Base-by-base conservation (phyloP, 2,113 vertebrate species). In the Oryzias curvinotus region DNA sequence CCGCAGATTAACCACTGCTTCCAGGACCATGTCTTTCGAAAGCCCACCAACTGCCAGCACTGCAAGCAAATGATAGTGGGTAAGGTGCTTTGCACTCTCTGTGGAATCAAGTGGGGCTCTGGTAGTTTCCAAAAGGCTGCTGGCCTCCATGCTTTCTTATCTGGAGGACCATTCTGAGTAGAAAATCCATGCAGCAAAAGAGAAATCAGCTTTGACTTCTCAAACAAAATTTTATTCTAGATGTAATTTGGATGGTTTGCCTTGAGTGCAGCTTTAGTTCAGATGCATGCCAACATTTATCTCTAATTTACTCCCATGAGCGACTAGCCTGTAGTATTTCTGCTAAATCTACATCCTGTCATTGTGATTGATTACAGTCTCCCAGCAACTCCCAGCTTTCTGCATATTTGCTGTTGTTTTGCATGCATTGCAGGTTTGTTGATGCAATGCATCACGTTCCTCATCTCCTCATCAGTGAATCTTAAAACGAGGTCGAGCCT, bases 61-160 rank as follows among this genome's bases (percentile, higher is more conserved):
- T 97, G 95, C 91, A 95, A 92, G 68, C 91, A 96, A 77, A 89
- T 94, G 85, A 96, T 97, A 28, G 93, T 94, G 49, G 95, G 95
- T 96, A 90, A 89, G 95, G 62, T 28, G 52, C 36, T 65, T 25
- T 7, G 3, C 30, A 18, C 13, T 26, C 41, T 62, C 23, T 15
- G 42, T 36, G 57, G 43, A 68, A 6, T 44, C 50, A n/a, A 28
- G 7, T 8, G 28, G 16, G n/a, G 15, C 26, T 8, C 30, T 53
- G 15, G 5, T 21, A 5, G 10, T 49, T 16, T 47, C 17, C 36
- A 21, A 12, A 19, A n/a, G 19, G 45, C 25, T 25, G 21, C 21
- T 17, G 1, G 7, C 16, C 8, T 15, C 45, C 16, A 8, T 16
- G 1, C n/a, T 48, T 12, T 47, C 5, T 7, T 47, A 16, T 48